These are phyloP conservation scores for Drosophila formosana DNA, from an alignment of 2,888 invertebrate genomes.

Conservation along the genomic window DNA sequence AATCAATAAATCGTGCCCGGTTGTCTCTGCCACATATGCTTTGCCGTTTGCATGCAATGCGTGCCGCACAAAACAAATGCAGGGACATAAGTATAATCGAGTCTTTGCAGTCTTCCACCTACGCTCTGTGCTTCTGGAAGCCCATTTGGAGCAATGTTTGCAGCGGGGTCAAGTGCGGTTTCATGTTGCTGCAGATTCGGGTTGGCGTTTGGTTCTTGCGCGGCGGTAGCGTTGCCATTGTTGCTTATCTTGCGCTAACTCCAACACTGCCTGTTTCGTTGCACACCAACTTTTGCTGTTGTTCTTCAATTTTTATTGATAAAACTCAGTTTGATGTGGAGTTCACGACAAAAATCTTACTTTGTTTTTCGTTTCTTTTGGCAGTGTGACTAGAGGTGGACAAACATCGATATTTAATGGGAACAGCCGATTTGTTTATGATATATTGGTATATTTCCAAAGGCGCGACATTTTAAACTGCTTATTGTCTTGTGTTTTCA, in stretches of 20 bases:
- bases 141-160: constrained; percentile 95
- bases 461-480: no score
- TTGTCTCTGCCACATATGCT: not conserved
- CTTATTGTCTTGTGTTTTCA: no score
- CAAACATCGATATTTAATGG: no score
- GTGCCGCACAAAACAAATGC: not conserved
- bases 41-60: not conserved
- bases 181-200: constrained; percentile 87
- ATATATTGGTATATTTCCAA: not conserved
- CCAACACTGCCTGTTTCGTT: constrained; percentile 1
- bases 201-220: constrained; percentile 91
- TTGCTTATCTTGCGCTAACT: constrained; percentile 44
- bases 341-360: constrained; percentile 29
- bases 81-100: not conserved
- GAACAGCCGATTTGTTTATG: no score
- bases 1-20: constrained; percentile 59
- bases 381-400: constrained; percentile 46
- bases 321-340: not conserved
- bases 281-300: not conserved
- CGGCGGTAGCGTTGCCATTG: constrained; percentile 92
- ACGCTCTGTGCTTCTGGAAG: constrained; percentile 95
- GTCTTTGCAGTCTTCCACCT: constrained; percentile 85
- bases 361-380: constrained; percentile 42
- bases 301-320: not conserved
- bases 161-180: constrained; percentile 91